Evolutionary conservation across 2,113 vertebrate species (phyloP).

Genomic region (Myodes glareolus): DNA sequence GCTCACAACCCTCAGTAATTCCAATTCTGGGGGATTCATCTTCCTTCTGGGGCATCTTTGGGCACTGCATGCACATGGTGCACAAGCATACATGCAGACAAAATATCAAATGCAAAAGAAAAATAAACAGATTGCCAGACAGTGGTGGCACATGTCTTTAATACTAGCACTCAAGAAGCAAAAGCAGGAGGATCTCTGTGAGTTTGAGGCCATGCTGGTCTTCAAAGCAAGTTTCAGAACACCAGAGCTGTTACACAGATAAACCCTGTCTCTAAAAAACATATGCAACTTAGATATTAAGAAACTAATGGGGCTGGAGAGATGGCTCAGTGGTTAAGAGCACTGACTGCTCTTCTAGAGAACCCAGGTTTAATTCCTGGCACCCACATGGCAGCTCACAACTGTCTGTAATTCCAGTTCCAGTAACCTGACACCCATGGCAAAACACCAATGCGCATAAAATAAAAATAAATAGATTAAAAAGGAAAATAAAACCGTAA

Average conservation of each 20-base stretch:
- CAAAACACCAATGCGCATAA: too few species aligned
- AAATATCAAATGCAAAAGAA: background rate
- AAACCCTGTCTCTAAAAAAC: background rate
- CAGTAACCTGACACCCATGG: too few species aligned
- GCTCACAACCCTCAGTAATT: background rate
- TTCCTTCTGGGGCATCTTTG: background rate
- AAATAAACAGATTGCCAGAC: background rate
- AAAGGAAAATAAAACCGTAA: background rate
- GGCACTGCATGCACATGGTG: background rate
- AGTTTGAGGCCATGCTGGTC: background rate
- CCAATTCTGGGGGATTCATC: background rate
- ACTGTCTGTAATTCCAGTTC: too few species aligned
- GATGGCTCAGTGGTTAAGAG: too few species aligned
- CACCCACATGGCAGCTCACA: too few species aligned
- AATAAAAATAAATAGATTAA: background rate
- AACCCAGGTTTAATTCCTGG: too few species aligned
- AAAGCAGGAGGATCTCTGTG: background rate
- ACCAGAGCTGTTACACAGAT: background rate
- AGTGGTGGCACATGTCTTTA: background rate
- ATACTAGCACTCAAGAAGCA: background rate
- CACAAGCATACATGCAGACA: background rate
- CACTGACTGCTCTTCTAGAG: too few species aligned
- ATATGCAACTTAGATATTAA: background rate
- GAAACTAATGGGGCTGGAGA: too few species aligned
- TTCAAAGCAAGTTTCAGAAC: background rate